Evolutionary conservation across 1,140 invertebrate genomes (phyloP), one percentile per base, ranked within the genome.

Genomic region (Melipona quadrifasciata): DNA sequence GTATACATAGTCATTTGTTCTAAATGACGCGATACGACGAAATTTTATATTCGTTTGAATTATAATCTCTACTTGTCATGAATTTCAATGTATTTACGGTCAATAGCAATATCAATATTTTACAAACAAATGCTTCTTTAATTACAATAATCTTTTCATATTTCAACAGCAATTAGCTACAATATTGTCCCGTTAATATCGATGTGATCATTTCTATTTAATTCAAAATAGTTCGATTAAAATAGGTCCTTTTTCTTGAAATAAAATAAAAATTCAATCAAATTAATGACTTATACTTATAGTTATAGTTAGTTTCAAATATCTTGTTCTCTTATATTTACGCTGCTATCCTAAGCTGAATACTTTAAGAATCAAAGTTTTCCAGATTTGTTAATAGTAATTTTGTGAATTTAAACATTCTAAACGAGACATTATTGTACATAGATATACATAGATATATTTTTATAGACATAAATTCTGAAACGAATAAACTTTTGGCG

Each of bases 21-120:
- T 65, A 51, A 82, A 75, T 82, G 74, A 87, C 67, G 55, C n/a
- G 16, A 72, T 65, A 67, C 27, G 58, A 72, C 53, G 70, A 55
- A 47, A 80, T 65, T 67, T 76, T 53, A 64, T 12, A 24, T n/a
- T 51, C 34, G 0, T 53, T 78, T 27, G 1, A 80, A 67, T n/a
- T 80, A 51, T n/a, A 58, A 80, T 74, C 82, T 80, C 78, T 74
- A 34, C 24, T 57, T 47, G 19, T 67, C 47, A 72, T 73, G 10
- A 61, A 78, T 21, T 78, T 34, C 68, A 31, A 21, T 0, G 16
- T 61, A 70, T 61, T 6, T 16, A 53, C 17, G 2, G 1, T 84
- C 5, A 79, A 64, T 58, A 34, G 24, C 34, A 31, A 19, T 61
- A 65, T 34, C 61, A 8, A 61, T 83, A 64, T 55, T 55, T 82